These are phyloP conservation scores for Bimastos eiseni DNA, from an alignment of 2,888 invertebrate genomes.

Conservation along the genomic window DNA sequence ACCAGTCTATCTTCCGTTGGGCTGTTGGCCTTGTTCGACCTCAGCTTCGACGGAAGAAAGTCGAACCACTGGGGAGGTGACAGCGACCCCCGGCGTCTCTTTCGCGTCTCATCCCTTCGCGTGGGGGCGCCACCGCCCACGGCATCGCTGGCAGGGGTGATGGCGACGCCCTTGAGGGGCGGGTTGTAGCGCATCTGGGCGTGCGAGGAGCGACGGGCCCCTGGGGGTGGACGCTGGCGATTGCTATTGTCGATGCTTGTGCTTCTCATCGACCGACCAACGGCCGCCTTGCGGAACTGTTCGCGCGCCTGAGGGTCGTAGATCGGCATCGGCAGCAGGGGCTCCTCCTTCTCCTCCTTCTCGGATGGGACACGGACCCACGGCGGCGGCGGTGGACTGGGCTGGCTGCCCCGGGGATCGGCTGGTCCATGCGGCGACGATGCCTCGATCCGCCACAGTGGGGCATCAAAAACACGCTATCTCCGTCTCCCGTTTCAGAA, in stretches of 20 bases:
- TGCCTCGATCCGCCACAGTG: background rate
- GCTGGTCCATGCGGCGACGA: background rate
- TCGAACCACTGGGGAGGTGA: constrained; percentile 40
- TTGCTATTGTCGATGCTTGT: constrained; percentile 32
- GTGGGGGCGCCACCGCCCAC: background rate
- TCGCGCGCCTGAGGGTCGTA: constrained; percentile 44
- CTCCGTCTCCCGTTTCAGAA: background rate
- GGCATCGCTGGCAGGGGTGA: background rate
- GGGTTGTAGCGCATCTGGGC: background rate
- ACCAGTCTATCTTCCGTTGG: background rate
- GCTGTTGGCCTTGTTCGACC: constrained; percentile 21
- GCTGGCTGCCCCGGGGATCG: background rate
- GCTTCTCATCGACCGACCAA: constrained; percentile 29
- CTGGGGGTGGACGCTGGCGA: constrained; percentile 23
- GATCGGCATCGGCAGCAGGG: constrained; percentile 40
- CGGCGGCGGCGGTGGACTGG: background rate
- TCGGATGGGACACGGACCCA: background rate
- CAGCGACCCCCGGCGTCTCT: constrained; percentile 35
- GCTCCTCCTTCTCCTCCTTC: background rate
- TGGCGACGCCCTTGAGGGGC: background rate
- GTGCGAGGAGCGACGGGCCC: constrained; percentile 18
- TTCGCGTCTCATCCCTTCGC: background rate
- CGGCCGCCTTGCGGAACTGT: constrained; percentile 43
- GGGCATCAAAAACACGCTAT: constrained; percentile 2
- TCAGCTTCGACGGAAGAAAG: constrained; percentile 23